These are phyloP conservation scores for Cassiopea andromeda DNA, from an alignment of 30 jellyfish, hydroid and myxozoan genomes.

Conservation along the genomic window DNA sequence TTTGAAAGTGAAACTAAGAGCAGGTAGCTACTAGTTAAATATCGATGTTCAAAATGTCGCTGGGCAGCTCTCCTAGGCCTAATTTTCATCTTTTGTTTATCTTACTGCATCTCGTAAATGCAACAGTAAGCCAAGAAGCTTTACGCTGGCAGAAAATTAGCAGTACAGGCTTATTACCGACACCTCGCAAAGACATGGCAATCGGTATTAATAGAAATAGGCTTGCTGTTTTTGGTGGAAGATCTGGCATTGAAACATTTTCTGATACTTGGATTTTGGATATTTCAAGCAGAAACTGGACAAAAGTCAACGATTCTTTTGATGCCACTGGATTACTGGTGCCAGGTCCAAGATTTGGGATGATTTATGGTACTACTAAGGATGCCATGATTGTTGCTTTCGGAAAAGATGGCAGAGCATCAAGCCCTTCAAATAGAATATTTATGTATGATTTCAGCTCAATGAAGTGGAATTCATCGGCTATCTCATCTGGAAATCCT, in stretches of 20 bases:
- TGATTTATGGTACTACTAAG: conserved; percentile 33
- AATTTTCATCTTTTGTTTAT: not conserved
- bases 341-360: conserved; percentile 60
- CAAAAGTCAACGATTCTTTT: conserved; percentile 6
- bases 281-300: conserved; percentile 38
- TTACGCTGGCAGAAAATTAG: conserved; percentile 59
- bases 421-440: conserved; percentile 28
- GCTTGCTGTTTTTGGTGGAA: conserved; percentile 67
- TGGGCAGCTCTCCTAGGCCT: not conserved
- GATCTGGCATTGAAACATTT: conserved; percentile 9
- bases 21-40: too few species aligned
- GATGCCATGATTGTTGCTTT: conserved; percentile 33
- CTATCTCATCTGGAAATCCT: conserved; percentile 33
- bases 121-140: not conserved
- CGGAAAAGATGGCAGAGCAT: conserved; percentile 28
- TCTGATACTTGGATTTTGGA: conserved; percentile 74
- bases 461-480: conserved; percentile 42
- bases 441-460: conserved; percentile 48
- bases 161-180: conserved; percentile 47
- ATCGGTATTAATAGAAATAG: conserved; percentile 59
- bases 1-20: too few species aligned
- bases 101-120: not conserved
- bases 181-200: conserved; percentile 62
- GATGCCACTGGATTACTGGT: not conserved
- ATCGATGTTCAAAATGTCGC: not conserved